Conservation (phyloP, 1,140 invertebrate species). For the Anagrus nilaparvatae region DNA sequence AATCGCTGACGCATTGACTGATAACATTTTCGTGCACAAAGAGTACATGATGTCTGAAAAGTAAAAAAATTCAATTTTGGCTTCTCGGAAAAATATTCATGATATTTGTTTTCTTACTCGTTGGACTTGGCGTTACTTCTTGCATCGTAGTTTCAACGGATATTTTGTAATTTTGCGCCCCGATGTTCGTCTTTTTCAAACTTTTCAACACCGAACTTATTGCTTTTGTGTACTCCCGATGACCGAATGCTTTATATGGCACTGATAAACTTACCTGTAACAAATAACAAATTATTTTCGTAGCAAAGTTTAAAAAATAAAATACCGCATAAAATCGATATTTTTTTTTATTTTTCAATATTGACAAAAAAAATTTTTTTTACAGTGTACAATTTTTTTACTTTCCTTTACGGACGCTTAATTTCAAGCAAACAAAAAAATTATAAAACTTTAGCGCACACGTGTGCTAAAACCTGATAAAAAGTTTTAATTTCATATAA, state of each 20-base stretch:
- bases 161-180: constrained; percentile 56
- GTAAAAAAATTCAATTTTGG: constrained; percentile 14
- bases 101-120: constrained; percentile 57
- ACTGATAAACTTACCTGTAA: constrained; percentile 59
- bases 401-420: too few relatives aligned
- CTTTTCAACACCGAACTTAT: constrained; percentile 28
- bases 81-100: not conserved
- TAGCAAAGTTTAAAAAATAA: too few relatives aligned
- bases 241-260: constrained; percentile 64
- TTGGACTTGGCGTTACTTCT: constrained; percentile 66
- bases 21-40: constrained; percentile 79
- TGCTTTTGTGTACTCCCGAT: constrained; percentile 62
- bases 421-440: too few relatives aligned
- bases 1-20: constrained; percentile 81
- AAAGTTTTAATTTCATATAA: too few relatives aligned
- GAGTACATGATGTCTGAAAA: constrained; percentile 72
- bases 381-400: too few relatives aligned
- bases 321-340: too few relatives aligned
- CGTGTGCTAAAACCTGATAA: too few relatives aligned
- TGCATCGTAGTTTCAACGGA: constrained; percentile 60
- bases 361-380: too few relatives aligned
- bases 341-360: too few relatives aligned
- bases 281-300: constrained; percentile 4
- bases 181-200: constrained; percentile 46
- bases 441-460: too few relatives aligned